phyloP scores from a whole-genome alignment of 2,888 invertebrate genomes.

The Erebia palarica region DNA sequence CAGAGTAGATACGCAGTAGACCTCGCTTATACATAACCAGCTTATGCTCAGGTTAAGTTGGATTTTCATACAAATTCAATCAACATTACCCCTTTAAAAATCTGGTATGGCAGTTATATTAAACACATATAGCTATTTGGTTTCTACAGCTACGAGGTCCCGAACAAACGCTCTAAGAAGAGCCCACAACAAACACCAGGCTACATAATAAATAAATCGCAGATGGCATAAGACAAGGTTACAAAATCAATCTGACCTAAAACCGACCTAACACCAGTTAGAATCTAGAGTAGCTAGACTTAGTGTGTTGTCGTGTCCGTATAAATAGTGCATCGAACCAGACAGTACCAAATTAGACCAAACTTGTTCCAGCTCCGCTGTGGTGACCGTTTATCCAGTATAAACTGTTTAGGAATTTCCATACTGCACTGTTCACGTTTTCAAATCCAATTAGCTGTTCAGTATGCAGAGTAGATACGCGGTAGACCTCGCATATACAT shows the following conservation, averaged over 20 bases:
- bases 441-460: not conserved
- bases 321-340: slow-evolving; percentile 40
- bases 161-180: too few species aligned
- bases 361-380: slow-evolving; percentile 16
- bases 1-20: not conserved
- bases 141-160: too few species aligned
- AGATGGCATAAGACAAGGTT: too few species aligned
- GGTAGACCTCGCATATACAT: not conserved
- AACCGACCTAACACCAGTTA: not conserved
- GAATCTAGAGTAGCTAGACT: not conserved
- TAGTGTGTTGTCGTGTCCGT: slow-evolving; percentile 11
- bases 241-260: not conserved
- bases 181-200: too few species aligned
- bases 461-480: not conserved
- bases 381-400: slow-evolving; percentile 18
- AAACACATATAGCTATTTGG: too few species aligned
- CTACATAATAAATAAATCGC: too few species aligned
- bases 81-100: too few species aligned
- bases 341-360: slow-evolving; percentile 33
- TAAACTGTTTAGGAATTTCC: slow-evolving; percentile 14
- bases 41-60: too few species aligned
- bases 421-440: slow-evolving; percentile 1
- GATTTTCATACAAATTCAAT: too few species aligned
- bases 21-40: too few species aligned
- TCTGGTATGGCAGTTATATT: too few species aligned